phyloP scores from a whole-genome alignment of 2,797 vertebrate species.

The Diglossa cyanea region DNA sequence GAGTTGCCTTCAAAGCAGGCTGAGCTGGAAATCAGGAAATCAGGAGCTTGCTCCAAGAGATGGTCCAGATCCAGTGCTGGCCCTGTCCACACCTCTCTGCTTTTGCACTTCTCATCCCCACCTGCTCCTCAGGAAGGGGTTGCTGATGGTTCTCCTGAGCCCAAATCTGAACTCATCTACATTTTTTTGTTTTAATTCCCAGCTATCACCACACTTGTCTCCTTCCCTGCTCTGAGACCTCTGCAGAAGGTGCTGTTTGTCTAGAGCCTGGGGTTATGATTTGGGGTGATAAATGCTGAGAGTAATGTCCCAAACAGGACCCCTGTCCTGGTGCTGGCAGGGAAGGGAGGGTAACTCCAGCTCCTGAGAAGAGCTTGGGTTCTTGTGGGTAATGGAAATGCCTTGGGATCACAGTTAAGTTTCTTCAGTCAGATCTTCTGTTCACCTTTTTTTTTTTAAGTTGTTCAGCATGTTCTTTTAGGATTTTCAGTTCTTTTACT shows the following conservation, averaged over 20 bases:
- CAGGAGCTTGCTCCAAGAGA: not conserved
- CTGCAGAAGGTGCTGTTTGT: not conserved
- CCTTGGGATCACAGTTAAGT: not conserved
- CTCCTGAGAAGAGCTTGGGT: not conserved
- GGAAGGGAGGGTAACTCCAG: not conserved
- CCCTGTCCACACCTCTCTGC: not conserved
- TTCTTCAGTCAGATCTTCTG: not conserved
- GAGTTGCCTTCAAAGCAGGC: not conserved
- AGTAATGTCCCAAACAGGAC: not conserved
- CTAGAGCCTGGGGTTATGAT: not conserved
- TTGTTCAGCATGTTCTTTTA: not conserved
- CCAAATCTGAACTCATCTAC: not conserved
- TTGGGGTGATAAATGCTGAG: not conserved
- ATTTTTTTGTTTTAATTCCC: not conserved
- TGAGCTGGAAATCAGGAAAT: not conserved
- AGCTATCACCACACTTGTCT: accelerated
- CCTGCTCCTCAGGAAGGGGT: not conserved
- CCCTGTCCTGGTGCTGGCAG: not conserved
- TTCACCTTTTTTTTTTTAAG: not conserved
- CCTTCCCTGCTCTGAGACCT: not conserved
- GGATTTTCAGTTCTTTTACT: not conserved
- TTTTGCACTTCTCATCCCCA: not conserved
- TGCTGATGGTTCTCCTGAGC: not conserved
- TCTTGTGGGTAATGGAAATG: accelerated
- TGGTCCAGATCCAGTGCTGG: accelerated